These are phyloP conservation scores for Eupsittula cactorum DNA, from an alignment of 2,113 vertebrate species.

Conservation along the genomic window DNA sequence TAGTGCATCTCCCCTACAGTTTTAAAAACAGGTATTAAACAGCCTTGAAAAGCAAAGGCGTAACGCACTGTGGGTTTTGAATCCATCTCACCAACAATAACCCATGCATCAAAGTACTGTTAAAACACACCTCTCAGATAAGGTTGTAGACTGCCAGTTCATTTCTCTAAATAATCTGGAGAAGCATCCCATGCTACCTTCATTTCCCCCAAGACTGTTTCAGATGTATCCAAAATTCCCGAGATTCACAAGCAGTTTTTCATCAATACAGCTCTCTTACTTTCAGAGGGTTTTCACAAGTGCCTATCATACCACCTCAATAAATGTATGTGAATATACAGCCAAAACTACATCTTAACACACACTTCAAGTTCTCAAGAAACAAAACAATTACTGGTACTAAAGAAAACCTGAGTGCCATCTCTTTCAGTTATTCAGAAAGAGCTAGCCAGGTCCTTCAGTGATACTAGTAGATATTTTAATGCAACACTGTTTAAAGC, in stretches of 20 bases:
- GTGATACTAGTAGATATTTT: neutral
- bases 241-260: neutral
- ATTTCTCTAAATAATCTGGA: neutral
- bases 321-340: neutral
- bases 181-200: neutral
- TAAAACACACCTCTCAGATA: neutral
- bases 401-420: neutral
- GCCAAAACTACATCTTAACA: neutral
- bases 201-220: neutral
- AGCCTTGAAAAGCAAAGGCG: neutral
- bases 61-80: neutral
- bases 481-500: neutral
- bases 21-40: neutral
- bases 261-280: neutral
- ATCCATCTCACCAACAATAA: neutral
- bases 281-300: neutral
- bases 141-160: neutral
- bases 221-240: neutral
- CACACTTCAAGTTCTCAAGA: neutral
- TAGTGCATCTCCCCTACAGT: accelerated
- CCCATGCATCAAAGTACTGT: neutral
- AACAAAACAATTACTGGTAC: neutral
- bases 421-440: neutral
- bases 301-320: neutral
- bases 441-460: neutral